Percentiles rank a stretch among this genome's conserved stretches.
Evolutionary conservation across 2,113 vertebrate species (phyloP).

Genomic region (Procavia capensis): DNA sequence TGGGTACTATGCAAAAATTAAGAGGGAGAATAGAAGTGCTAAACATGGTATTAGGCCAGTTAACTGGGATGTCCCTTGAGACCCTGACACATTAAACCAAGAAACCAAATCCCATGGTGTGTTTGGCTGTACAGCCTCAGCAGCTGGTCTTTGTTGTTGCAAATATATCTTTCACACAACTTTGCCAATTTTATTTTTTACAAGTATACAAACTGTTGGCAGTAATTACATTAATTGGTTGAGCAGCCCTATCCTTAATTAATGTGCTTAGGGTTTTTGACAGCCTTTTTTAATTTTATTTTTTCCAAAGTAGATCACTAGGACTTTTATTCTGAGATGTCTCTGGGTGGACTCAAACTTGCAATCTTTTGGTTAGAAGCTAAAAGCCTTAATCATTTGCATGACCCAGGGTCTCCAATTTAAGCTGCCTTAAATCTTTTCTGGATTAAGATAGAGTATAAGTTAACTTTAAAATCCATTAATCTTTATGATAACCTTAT

Average conservation of each 20-base stretch:
- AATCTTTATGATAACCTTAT: neutral
- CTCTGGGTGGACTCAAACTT: neutral
- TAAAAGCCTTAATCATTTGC: neutral
- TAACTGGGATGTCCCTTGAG: neutral
- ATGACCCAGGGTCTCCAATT: neutral
- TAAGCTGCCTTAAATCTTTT: slow-evolving; percentile 23
- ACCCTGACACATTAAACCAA: neutral
- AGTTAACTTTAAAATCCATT: neutral
- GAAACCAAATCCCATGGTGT: neutral
- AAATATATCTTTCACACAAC: neutral
- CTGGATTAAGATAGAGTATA: neutral
- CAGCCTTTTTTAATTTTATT: too few species aligned
- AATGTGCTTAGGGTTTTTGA: neutral
- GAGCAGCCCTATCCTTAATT: neutral
- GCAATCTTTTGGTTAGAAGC: neutral
- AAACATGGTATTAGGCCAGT: neutral
- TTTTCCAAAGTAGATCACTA: neutral
- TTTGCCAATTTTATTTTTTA: neutral
- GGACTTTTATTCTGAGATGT: neutral
- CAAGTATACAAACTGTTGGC: neutral
- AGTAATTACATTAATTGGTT: neutral
- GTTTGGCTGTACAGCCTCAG: neutral
- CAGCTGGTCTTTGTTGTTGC: neutral
- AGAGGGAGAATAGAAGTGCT: neutral
- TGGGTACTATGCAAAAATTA: neutral